Percentiles rank a stretch among this genome's conserved stretches.
phyloP scores from a whole-genome alignment of 37 sponge, comb jelly and placozoan species.

The Spongia lamella region DNA sequence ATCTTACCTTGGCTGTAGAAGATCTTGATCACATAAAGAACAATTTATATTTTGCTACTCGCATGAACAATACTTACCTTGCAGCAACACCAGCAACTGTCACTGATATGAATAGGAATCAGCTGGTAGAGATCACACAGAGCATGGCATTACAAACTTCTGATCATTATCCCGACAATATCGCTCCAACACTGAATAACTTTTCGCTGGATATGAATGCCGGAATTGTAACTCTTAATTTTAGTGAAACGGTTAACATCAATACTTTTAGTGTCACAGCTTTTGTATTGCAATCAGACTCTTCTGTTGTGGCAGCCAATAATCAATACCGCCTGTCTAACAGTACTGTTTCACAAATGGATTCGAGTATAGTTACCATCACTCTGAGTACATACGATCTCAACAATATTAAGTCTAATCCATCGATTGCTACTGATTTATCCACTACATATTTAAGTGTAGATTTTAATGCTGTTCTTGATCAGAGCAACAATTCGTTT shows the following conservation, averaged over 20 bases:
- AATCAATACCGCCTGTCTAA: conserved; percentile 49
- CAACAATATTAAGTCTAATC: conserved; percentile 77
- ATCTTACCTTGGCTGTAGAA: conserved; percentile 43
- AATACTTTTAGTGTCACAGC: conserved; percentile 27
- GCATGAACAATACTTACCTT: conserved; percentile 57
- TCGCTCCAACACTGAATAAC: conserved; percentile 61
- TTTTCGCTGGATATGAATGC: conserved; percentile 67
- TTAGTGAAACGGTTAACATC: conserved; percentile 73
- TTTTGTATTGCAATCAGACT: conserved; percentile 52
- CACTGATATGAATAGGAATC: conserved; percentile 60
- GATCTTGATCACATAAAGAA: conserved; percentile 80
- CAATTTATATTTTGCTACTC: conserved; percentile 64
- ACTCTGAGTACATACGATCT: conserved; percentile 57
- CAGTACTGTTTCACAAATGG: conserved; percentile 21
- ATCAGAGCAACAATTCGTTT: conserved; percentile 49
- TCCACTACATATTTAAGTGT: conserved; percentile 67
- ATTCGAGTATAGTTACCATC: conserved; percentile 36
- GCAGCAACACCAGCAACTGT: conserved; percentile 35
- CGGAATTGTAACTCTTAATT: conserved; percentile 54
- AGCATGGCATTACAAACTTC: conserved; percentile 39
- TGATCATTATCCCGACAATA: conserved; percentile 57
- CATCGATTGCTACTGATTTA: conserved; percentile 54
- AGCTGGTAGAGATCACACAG: conserved; percentile 29
- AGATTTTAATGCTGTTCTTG: conserved; percentile 48
- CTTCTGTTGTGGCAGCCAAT: background rate